Conservation (phyloP, 1,140 invertebrate genomes). For the Zaprionus kolodkinae region DNA sequence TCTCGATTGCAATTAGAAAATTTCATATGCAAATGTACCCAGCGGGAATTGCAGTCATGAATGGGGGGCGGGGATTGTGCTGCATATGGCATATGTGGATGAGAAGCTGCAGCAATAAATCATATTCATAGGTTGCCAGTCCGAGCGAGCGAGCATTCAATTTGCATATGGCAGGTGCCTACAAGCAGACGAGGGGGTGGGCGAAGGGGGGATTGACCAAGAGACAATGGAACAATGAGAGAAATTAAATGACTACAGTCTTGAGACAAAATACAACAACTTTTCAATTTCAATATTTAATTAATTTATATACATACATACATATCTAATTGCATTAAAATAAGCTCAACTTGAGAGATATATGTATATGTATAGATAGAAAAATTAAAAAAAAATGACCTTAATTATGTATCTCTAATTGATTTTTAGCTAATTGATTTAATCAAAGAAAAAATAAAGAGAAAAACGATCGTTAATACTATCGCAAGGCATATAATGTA, state of each 20-base stretch:
- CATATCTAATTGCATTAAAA: neutral
- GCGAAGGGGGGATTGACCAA: too few relatives aligned
- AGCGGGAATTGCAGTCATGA: neutral
- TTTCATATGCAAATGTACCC: slow-evolving; percentile 41
- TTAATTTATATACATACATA: neutral
- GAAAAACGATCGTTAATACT: too few relatives aligned
- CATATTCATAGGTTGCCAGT: slow-evolving; percentile 62
- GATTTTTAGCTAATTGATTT: too few relatives aligned
- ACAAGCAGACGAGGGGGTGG: too few relatives aligned
- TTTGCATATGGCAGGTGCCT: slow-evolving; percentile 36
- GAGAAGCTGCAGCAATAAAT: slow-evolving; percentile 44
- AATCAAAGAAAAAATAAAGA: too few relatives aligned
- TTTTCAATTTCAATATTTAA: neutral
- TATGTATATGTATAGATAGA: too few relatives aligned
- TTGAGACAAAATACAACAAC: neutral
- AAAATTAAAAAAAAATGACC: too few relatives aligned
- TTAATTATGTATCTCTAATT: too few relatives aligned
- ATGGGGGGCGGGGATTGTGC: slow-evolving; percentile 2
- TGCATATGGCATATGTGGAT: neutral
- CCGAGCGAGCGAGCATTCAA: slow-evolving; percentile 33
- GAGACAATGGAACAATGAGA: too few relatives aligned
- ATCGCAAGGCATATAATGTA: neutral
- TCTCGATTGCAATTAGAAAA: slow-evolving; percentile 46
- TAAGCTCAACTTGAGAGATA: too few relatives aligned
- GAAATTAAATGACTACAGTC: neutral